Percentiles rank a stretch among this genome's conserved stretches.
phyloP scores from a whole-genome alignment of 2,113 vertebrate species.

The human (Homo sapiens) region GRCh38 chr17:79596501-79597000 shows the following conservation, averaged over 20 bases:
- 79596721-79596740: background rate
- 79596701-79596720: background rate
- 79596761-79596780: background rate
- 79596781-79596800: background rate
- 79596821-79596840: background rate
- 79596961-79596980: background rate
- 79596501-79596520: background rate
- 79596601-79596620: fast-evolving
- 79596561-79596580: background rate
- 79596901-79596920: fast-evolving
- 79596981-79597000: background rate
- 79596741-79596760: background rate
- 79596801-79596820: background rate
- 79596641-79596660: background rate
- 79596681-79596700: background rate
- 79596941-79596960: background rate
- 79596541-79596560: too few species aligned
- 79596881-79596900: background rate
- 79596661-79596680: background rate
- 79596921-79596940: fast-evolving
- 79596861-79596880: fast-evolving
- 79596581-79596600: background rate
- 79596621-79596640: fast-evolving
- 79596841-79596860: background rate
- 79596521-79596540: fast-evolving